phyloP scores from a whole-genome alignment of 2,113 vertebrate species.

The Chloebia gouldiae region DNA sequence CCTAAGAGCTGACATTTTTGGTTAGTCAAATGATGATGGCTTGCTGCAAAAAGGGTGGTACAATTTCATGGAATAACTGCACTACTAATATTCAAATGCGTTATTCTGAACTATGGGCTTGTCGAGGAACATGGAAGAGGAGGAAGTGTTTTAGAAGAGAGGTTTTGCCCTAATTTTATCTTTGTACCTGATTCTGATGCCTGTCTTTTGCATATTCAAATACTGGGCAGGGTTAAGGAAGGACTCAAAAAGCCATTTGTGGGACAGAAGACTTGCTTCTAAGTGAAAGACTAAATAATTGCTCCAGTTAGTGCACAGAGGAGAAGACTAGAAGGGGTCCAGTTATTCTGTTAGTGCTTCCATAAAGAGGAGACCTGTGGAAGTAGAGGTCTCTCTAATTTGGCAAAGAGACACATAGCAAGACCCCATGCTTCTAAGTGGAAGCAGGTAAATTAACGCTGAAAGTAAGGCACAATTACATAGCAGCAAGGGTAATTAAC shows the following conservation, averaged over 20 bases:
- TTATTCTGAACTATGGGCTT: not conserved
- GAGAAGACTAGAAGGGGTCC: not conserved
- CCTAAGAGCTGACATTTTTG: slow-evolving; percentile 11
- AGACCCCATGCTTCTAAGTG: not conserved
- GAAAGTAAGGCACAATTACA: not conserved
- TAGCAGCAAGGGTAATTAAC: not conserved
- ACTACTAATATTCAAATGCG: not conserved
- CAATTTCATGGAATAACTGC: not conserved
- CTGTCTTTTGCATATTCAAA: not conserved
- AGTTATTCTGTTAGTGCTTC: not conserved
- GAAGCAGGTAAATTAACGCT: not conserved
- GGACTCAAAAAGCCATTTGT: not conserved
- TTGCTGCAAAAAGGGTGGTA: slow-evolving; percentile 8
- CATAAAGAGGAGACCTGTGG: not conserved
- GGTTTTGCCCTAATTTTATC: not conserved
- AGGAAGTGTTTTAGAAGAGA: not conserved
- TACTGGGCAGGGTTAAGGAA: not conserved
- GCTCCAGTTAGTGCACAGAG: not conserved
- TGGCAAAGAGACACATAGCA: not conserved
- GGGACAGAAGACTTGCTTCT: not conserved
- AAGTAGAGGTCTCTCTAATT: not conserved
- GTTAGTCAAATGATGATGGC: slow-evolving; percentile 20
- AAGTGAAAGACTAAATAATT: not conserved
- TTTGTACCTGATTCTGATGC: not conserved
- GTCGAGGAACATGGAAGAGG: not conserved